A percentile compares a stretch with the other conserved stretches of the same genome.
These are phyloP conservation scores for Sphyrna mokarran DNA, from an alignment of 2,113 vertebrate genomes.

Conservation along the genomic window DNA sequence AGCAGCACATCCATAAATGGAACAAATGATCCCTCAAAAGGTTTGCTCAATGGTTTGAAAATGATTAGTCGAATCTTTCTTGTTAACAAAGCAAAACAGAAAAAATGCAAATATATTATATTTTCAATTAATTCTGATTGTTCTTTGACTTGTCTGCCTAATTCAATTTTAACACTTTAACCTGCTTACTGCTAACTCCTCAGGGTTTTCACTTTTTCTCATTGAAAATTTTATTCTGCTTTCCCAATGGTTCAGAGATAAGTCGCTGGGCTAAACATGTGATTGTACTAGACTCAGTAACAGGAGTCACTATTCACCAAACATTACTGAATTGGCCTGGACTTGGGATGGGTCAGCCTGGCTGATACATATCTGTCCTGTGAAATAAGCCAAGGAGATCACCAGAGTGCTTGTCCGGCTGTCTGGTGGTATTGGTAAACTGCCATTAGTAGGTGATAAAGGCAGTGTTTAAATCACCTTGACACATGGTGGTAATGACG, in stretches of 20 bases:
- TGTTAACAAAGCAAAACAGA: neutral
- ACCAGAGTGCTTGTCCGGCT: too few species aligned
- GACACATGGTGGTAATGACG: too few species aligned
- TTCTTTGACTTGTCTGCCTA: neutral
- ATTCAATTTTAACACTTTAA: neutral
- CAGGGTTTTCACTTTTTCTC: neutral
- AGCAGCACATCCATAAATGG: neutral
- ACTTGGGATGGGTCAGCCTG: too few species aligned
- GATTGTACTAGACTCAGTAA: too few species aligned
- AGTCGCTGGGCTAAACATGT: neutral
- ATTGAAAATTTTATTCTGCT: neutral
- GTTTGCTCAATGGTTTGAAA: neutral
- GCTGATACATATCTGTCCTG: too few species aligned
- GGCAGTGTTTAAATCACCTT: too few species aligned
- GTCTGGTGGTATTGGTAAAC: too few species aligned
- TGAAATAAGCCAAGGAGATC: too few species aligned
- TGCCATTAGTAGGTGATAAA: too few species aligned
- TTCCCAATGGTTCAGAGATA: neutral
- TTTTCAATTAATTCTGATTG: slow-evolving; percentile 1
- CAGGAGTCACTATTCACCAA: too few species aligned
- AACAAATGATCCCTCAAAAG: neutral
- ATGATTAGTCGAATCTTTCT: neutral
- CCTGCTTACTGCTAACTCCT: neutral
- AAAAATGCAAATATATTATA: neutral
- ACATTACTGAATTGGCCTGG: too few species aligned